Evolutionary conservation across 2,797 vertebrate genomes (phyloP).

Genomic region (Dicrostonyx torquatus): DNA sequence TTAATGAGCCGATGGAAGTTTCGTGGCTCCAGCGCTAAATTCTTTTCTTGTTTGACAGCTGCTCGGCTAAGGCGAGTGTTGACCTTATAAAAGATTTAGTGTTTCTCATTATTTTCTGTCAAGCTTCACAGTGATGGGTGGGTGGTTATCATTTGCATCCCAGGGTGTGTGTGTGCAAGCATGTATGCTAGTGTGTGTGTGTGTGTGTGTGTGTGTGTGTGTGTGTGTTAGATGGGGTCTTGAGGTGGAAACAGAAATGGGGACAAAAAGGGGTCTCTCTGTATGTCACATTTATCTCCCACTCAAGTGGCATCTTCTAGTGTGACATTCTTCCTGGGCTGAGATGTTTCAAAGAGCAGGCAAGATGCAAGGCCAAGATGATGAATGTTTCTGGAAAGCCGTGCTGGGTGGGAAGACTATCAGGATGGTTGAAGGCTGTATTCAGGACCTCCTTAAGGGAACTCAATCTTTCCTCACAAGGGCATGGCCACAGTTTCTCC

Average conservation of each 20-base stretch:
- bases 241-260: background rate
- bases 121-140: constrained; percentile 95
- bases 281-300: background rate
- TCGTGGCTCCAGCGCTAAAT: constrained; percentile 96
- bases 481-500: accelerated
- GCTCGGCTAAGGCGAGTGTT: constrained; percentile 97
- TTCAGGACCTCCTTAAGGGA: no score
- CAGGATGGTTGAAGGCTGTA: accelerated
- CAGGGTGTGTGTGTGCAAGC: constrained; percentile 37
- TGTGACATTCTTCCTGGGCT: background rate
- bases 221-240: constrained; percentile 39
- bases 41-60: constrained; percentile 99
- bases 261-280: background rate
- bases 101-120: constrained; percentile 99
- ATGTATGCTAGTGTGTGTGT: constrained; percentile 19
- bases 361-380: background rate
- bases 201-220: background rate
- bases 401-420: no score
- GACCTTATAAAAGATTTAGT: constrained; percentile 99
- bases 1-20: constrained; percentile 99
- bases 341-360: background rate
- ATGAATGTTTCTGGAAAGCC: accelerated
- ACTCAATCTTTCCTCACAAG: background rate
- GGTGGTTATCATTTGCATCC: constrained; percentile 95
- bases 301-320: background rate